phyloP scores from a whole-genome alignment of 2,888 invertebrate species.

The Eledona agricola region DNA sequence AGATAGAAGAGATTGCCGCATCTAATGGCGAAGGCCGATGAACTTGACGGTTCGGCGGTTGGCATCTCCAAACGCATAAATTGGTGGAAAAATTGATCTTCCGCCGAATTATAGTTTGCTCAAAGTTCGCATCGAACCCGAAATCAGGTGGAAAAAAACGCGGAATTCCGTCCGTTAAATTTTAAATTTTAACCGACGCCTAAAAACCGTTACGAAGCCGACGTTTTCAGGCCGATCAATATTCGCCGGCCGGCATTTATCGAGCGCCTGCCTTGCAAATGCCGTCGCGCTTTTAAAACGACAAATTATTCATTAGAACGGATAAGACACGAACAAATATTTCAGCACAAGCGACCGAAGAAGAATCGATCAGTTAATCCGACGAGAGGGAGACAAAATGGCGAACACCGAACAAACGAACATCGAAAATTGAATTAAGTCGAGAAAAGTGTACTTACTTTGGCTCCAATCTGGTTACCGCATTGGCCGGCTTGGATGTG shows the following conservation, averaged over 20 bases:
- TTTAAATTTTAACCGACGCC: too few relatives aligned
- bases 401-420: constrained; percentile 13
- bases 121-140: constrained; percentile 18
- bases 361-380: too few relatives aligned
- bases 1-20: constrained; percentile 11
- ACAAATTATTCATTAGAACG: too few relatives aligned
- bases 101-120: neutral
- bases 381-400: too few relatives aligned
- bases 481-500: constrained; percentile 85
- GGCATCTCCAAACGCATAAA: constrained; percentile 1
- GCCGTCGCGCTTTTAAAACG: too few relatives aligned
- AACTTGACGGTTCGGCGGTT: constrained; percentile 19
- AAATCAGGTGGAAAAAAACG: neutral
- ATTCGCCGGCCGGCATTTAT: constrained; percentile 45
- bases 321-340: too few relatives aligned
- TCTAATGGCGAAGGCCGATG: constrained; percentile 17
- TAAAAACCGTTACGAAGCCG: too few relatives aligned
- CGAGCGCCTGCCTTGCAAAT: constrained; percentile 9
- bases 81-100: neutral
- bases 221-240: constrained; percentile 49
- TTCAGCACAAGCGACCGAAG: too few relatives aligned
- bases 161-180: constrained; percentile 8
- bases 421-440: neutral
- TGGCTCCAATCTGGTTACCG: constrained; percentile 88
- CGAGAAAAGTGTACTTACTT: constrained; percentile 68